Evolutionary conservation across 1,140 invertebrate genomes (phyloP).

Genomic region (Lordiphosa collinella): DNA sequence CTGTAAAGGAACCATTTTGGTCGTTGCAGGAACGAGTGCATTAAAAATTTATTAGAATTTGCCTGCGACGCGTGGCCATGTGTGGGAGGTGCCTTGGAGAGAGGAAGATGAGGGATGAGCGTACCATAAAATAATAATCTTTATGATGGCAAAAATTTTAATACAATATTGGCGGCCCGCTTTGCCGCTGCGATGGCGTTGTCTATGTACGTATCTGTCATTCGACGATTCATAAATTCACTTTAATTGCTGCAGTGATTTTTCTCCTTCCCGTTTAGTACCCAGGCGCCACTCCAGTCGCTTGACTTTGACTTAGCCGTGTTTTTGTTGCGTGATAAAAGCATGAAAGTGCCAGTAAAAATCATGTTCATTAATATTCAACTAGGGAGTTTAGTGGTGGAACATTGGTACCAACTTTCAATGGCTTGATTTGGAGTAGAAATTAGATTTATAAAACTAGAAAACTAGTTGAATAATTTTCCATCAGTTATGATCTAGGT

Average conservation of each 20-base stretch:
- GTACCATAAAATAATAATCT: constrained; percentile 74
- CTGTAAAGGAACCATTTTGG: constrained; percentile 45
- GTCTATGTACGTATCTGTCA: constrained; percentile 42
- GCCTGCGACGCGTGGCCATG: constrained; percentile 66
- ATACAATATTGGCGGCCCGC: constrained; percentile 60
- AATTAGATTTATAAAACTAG: too few relatives aligned
- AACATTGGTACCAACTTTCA: too few relatives aligned
- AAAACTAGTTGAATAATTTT: too few relatives aligned
- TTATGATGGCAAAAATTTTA: constrained; percentile 75
- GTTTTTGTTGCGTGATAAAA: constrained; percentile 49
- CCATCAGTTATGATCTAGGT: too few relatives aligned
- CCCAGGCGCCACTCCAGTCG: constrained; percentile 15
- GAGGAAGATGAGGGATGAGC: constrained; percentile 6
- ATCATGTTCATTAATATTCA: constrained; percentile 69
- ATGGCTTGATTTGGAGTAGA: too few relatives aligned
- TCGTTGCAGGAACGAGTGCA: constrained; percentile 48
- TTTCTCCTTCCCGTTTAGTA: constrained; percentile 34
- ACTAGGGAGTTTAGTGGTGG: constrained; percentile 18
- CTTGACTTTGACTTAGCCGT: constrained; percentile 28
- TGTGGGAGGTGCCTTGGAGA: constrained; percentile 1
- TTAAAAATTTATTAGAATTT: constrained; percentile 77
- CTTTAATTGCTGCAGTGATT: constrained; percentile 77
- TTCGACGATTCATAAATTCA: constrained; percentile 70
- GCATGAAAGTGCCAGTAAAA: constrained; percentile 61
- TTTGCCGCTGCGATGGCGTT: constrained; percentile 19